Percentiles rank a stretch among this genome's conserved stretches.
Evolutionary conservation across 1,140 invertebrate genomes (phyloP).

Genomic region (Campoletis sonorensis): DNA sequence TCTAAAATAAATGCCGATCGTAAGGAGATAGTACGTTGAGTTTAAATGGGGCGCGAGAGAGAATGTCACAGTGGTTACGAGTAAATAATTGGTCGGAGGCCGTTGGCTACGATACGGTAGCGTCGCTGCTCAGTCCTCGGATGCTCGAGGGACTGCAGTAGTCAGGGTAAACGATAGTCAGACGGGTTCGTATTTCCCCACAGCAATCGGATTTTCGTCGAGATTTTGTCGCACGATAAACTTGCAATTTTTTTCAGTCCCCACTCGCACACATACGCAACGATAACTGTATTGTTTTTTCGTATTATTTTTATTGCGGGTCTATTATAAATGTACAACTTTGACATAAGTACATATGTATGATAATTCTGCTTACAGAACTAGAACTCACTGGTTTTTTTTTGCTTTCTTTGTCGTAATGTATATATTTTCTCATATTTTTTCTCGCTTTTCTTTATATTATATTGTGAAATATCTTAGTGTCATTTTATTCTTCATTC

Average conservation of each 20-base stretch:
- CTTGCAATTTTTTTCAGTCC: neutral
- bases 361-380: slow-evolving; percentile 63
- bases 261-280: neutral
- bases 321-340: slow-evolving; percentile 76
- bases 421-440: slow-evolving; percentile 4
- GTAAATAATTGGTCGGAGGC: neutral
- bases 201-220: neutral
- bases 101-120: neutral
- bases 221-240: neutral
- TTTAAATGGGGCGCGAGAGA: neutral
- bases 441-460: neutral
- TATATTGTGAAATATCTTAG: slow-evolving; percentile 26
- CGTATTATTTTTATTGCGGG: slow-evolving; percentile 68
- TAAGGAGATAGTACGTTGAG: slow-evolving; percentile 20
- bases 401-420: slow-evolving; percentile 26
- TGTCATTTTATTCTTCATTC: neutral
- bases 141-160: neutral
- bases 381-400: slow-evolving; percentile 20
- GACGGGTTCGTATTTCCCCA: neutral
- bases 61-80: neutral
- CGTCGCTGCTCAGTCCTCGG: neutral
- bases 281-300: slow-evolving; percentile 56
- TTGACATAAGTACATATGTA: slow-evolving; percentile 65
- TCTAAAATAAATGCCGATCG: slow-evolving; percentile 76
- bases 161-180: neutral